phyloP scores from a whole-genome alignment of 2,113 vertebrate species.

The Oreocharis arfaki region DNA sequence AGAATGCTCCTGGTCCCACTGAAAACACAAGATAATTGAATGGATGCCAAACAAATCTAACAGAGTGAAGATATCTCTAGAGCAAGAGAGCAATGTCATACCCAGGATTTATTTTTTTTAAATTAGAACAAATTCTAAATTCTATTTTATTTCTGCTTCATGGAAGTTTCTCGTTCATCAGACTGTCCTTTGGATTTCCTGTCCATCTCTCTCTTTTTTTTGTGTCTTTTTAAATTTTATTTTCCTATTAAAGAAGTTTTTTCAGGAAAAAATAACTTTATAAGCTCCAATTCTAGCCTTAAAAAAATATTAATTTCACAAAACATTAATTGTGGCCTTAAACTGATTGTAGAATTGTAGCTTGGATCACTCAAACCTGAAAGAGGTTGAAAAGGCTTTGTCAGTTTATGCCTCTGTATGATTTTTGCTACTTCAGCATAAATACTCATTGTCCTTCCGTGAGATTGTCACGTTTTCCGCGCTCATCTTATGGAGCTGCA shows the following conservation, averaged over 20 bases:
- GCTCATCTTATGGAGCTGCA: background rate
- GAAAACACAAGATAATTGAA: background rate
- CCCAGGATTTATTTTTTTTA: background rate
- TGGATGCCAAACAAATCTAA: background rate
- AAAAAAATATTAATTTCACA: background rate
- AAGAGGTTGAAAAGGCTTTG: background rate
- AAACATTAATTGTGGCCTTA: background rate
- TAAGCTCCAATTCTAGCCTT: background rate
- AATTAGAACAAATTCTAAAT: background rate
- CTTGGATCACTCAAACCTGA: background rate
- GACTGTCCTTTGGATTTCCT: background rate
- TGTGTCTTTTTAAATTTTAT: rapidly evolving
- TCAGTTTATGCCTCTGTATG: background rate
- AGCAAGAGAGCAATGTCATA: background rate
- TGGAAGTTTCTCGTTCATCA: background rate
- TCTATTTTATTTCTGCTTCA: background rate
- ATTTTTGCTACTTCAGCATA: background rate
- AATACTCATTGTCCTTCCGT: background rate
- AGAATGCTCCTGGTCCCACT: background rate
- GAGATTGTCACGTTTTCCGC: background rate
- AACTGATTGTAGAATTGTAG: background rate
- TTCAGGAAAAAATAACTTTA: background rate
- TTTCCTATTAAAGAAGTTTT: background rate
- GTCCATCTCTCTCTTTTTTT: background rate
- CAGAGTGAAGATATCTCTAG: background rate